A percentile compares a stretch with the other conserved stretches of the same genome.
These are phyloP conservation scores for Mormyrops boulengeri DNA, from an alignment of 2,797 vertebrate species.

Conservation along the genomic window DNA sequence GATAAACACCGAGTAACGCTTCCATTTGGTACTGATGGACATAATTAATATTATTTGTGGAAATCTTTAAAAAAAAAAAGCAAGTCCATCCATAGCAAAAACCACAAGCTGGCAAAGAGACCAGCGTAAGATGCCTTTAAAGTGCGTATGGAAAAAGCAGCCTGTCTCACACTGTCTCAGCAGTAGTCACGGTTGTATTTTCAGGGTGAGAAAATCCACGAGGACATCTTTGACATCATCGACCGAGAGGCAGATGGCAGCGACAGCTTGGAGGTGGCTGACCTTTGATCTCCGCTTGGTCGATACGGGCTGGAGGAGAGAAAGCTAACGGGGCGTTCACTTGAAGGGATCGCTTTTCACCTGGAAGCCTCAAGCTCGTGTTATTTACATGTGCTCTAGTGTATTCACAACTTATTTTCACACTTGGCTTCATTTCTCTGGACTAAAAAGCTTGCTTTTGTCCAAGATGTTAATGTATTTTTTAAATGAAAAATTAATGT, in stretches of 20 bases:
- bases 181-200: background rate
- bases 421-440: background rate
- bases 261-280: slow-evolving; percentile 77
- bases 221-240: slow-evolving; percentile 98
- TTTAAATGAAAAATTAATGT: background rate
- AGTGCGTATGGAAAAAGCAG: background rate
- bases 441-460: background rate
- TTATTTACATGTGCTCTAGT: background rate
- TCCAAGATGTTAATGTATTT: background rate
- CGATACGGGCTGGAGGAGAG: background rate
- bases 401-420: background rate
- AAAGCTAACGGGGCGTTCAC: background rate
- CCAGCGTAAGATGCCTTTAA: background rate
- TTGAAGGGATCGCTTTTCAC: background rate
- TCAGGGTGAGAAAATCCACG: slow-evolving; percentile 96
- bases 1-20: background rate
- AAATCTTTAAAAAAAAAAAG: background rate
- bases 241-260: slow-evolving; percentile 95
- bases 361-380: background rate
- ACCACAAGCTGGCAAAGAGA: background rate
- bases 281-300: slow-evolving; percentile 16
- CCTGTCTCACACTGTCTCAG: background rate
- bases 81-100: background rate
- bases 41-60: background rate
- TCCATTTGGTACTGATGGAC: background rate